Conservation (phyloP, 2,888 invertebrate genomes). For the Stegana nigrithorax region DNA sequence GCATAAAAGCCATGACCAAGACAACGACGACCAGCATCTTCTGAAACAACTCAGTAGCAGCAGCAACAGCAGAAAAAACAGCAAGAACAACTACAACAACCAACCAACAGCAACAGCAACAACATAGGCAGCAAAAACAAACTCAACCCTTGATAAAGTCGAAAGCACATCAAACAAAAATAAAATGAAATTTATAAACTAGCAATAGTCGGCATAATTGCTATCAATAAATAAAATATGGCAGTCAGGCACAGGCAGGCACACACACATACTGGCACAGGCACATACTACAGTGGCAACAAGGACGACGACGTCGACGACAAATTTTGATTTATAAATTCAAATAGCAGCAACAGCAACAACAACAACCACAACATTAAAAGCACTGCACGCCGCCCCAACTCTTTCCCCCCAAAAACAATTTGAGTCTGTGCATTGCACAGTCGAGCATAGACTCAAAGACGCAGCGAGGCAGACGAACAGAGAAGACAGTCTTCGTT, state of each 20-base stretch:
- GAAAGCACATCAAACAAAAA: conserved; percentile 58
- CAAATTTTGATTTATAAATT: conserved; percentile 60
- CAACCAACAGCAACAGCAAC: conserved; percentile 30
- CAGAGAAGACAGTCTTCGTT: conserved; percentile 50
- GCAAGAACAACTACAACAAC: not conserved
- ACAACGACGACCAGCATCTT: no score
- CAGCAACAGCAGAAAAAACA: conserved; percentile 36
- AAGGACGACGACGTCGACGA: conserved; percentile 28
- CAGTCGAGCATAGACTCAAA: conserved; percentile 1
- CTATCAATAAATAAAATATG: conserved; percentile 64
- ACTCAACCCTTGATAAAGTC: conserved; percentile 35
- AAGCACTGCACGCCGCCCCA: no score
- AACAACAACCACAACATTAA: conserved; percentile 39
- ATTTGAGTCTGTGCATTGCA: not conserved
- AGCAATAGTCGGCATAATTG: conserved; percentile 64
- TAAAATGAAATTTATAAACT: no score
- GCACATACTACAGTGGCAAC: conserved; percentile 13
- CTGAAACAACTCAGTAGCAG: conserved; percentile 48
- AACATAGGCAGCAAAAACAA: conserved; percentile 29
- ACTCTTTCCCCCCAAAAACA: no score
- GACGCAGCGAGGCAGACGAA: not conserved
- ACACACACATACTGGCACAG: not conserved
- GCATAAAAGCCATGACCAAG: no score
- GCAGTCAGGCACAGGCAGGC: conserved; percentile 19
- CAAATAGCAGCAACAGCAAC: conserved; percentile 46